Conservation (phyloP, 1,140 invertebrate genomes). For the Lucilia cuprina region DNA sequence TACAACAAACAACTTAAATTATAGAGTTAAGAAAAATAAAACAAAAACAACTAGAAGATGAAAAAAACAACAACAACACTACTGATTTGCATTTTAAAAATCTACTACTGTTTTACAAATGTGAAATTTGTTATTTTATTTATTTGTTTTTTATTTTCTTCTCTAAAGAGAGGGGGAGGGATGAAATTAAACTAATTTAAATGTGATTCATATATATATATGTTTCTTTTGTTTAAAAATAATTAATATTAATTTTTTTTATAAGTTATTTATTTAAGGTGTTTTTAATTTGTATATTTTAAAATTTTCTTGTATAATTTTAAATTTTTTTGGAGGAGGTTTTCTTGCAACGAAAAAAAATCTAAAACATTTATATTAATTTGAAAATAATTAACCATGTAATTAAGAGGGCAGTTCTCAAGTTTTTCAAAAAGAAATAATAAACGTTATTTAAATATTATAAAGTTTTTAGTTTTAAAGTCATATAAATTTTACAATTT, state of each 20-base stretch:
- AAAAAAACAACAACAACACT: not conserved
- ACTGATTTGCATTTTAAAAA: conserved; percentile 19
- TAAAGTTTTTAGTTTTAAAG: not conserved
- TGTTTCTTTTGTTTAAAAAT: not conserved
- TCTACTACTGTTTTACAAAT: conserved; percentile 21
- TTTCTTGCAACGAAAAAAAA: not conserved
- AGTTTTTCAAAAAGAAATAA: not conserved
- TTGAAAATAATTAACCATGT: conserved; percentile 29
- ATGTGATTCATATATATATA: not conserved
- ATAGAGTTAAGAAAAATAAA: not conserved
- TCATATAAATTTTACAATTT: not conserved
- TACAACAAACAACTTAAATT: not conserved
- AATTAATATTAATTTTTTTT: not conserved
- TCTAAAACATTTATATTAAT: conserved; percentile 16
- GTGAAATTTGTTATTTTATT: not conserved
- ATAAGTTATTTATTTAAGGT: not conserved
- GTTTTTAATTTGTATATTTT: not conserved
- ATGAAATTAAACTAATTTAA: not conserved
- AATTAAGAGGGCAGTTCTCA: conserved; percentile 20
- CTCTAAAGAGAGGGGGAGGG: not conserved
- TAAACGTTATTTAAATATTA: not conserved
- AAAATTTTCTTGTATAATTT: not conserved
- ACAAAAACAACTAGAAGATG: not conserved
- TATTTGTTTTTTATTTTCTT: not conserved
- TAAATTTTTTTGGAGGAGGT: not conserved